Percentiles rank a stretch among this genome's conserved stretches.
phyloP scores from a whole-genome alignment of 1,140 invertebrate species.

The Antheraea pernyi region DNA sequence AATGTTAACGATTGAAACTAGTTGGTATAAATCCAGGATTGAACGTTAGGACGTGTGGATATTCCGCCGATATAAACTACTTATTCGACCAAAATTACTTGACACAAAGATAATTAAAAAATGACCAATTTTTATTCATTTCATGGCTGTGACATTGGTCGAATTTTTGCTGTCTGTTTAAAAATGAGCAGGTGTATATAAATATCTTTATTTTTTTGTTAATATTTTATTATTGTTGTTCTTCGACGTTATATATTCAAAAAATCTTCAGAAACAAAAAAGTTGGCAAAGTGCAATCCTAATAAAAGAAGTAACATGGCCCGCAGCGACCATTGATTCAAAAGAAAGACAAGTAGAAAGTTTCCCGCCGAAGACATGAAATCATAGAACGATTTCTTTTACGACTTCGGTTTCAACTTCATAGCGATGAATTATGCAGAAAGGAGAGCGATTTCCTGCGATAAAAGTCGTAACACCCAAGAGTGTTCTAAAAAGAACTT shows the following conservation, averaged over 20 bases:
- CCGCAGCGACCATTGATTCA: conserved; percentile 55
- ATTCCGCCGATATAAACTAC: no score
- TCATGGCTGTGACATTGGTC: no score
- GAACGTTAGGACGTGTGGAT: no score
- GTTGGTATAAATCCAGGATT: no score
- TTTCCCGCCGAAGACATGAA: conserved; percentile 72
- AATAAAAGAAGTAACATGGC: conserved; percentile 36
- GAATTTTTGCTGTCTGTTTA: no score
- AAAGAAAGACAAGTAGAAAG: conserved; percentile 70
- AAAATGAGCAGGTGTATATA: no score
- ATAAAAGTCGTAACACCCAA: conserved; percentile 74
- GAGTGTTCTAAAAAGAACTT: conserved; percentile 65
- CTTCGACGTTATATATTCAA: neutral
- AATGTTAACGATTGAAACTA: no score
- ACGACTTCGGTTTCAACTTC: conserved; percentile 78
- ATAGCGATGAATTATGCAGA: conserved; percentile 77
- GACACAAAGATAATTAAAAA: no score
- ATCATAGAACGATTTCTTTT: conserved; percentile 78
- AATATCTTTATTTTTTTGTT: no score
- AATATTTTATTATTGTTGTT: neutral
- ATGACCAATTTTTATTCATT: no score
- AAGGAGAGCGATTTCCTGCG: conserved; percentile 72
- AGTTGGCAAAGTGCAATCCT: conserved; percentile 26
- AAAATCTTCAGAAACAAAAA: conserved; percentile 3
- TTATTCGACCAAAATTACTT: no score